phyloP scores from a whole-genome alignment of 2,888 invertebrate species.

The Apantesis nais region DNA sequence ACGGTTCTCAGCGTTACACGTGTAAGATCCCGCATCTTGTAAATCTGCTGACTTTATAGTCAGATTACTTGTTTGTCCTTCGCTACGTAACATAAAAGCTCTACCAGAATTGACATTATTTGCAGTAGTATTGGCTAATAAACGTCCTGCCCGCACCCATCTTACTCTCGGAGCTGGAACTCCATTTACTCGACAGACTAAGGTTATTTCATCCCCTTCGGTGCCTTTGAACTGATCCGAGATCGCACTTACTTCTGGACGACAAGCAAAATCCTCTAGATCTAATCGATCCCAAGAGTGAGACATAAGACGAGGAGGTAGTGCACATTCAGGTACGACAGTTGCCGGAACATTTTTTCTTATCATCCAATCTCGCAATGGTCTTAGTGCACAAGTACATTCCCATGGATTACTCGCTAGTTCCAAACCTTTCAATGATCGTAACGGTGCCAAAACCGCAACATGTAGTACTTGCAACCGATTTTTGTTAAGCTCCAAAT shows the following conservation, averaged over 20 bases:
- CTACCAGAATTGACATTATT: slow-evolving; percentile 81
- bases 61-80: slow-evolving; percentile 89
- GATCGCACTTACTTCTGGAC: slow-evolving; percentile 88
- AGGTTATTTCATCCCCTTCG: slow-evolving; percentile 90
- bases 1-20: slow-evolving; percentile 92
- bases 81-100: slow-evolving; percentile 88
- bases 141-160: slow-evolving; percentile 90
- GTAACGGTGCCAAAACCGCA: slow-evolving; percentile 88
- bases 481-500: slow-evolving; percentile 92
- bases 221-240: slow-evolving; percentile 87
- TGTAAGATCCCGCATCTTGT: slow-evolving; percentile 91
- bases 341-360: slow-evolving; percentile 91
- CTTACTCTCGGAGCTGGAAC: slow-evolving; percentile 90
- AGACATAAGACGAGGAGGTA: slow-evolving; percentile 87
- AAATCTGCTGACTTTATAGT: slow-evolving; percentile 90
- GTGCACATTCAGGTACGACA: slow-evolving; percentile 88
- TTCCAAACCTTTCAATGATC: slow-evolving; percentile 90
- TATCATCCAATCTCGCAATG: slow-evolving; percentile 92
- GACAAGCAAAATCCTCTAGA: slow-evolving; percentile 92
- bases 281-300: slow-evolving; percentile 91
- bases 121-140: slow-evolving; percentile 87
- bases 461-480: slow-evolving; percentile 88
- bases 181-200: slow-evolving; percentile 89
- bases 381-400: slow-evolving; percentile 91
- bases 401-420: slow-evolving; percentile 93